Conservation (phyloP, 1,140 invertebrate species). For the Zelostemma sp. region DNA sequence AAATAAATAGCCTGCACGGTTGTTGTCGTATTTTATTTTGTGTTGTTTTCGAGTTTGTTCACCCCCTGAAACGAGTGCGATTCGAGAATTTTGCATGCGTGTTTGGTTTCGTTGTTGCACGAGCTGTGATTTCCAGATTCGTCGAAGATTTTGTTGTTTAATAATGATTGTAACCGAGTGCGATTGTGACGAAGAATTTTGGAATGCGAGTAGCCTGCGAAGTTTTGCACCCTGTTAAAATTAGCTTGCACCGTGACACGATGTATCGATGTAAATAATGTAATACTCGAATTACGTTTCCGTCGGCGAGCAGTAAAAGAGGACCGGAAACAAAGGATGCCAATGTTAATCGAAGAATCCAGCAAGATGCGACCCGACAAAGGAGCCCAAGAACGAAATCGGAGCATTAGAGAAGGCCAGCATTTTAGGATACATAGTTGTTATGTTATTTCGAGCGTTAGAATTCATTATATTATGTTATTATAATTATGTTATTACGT, state of each 20-base stretch:
- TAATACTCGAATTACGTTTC: conserved; percentile 31
- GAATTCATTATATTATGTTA: conserved; percentile 34
- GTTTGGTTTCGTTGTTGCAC: too few relatives aligned
- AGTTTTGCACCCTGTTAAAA: not conserved
- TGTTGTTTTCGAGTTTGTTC: too few relatives aligned
- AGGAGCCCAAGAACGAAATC: not conserved
- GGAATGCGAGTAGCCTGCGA: not conserved
- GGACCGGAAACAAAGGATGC: not conserved
- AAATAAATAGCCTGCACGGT: not conserved
- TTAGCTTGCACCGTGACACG: not conserved
- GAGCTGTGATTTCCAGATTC: too few relatives aligned
- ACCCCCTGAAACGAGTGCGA: too few relatives aligned
- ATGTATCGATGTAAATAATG: conserved; percentile 2
- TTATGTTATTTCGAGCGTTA: conserved; percentile 16
- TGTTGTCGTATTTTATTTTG: not conserved
- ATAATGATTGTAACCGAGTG: too few relatives aligned
- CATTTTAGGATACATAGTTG: conserved; percentile 27
- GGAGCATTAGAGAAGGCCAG: conserved; percentile 1
- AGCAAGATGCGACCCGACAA: not conserved
- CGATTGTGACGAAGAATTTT: not conserved
- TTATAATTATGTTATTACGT: conserved; percentile 21
- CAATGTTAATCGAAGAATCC: not conserved
- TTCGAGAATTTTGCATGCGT: too few relatives aligned
- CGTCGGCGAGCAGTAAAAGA: conserved; percentile 26
- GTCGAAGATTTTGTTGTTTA: too few relatives aligned